A percentile compares a stretch with the other conserved stretches of the same genome.
phyloP scores from a whole-genome alignment of 2,113 vertebrate genomes.

The Uria lomvia region DNA sequence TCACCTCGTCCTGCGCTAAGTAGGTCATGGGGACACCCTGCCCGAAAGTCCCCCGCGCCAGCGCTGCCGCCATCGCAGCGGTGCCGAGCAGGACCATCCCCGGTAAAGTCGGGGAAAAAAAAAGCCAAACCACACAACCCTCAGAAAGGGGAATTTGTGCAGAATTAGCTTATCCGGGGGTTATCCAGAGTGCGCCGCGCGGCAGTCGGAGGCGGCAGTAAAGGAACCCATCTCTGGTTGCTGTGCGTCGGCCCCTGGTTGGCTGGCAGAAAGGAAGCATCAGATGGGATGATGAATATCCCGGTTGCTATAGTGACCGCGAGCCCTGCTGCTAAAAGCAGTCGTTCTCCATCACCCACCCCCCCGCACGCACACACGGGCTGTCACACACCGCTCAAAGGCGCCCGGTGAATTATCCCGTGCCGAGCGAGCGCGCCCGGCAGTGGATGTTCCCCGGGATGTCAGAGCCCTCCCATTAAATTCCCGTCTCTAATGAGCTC shows the following conservation, averaged over 20 bases:
- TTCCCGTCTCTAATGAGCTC: neutral
- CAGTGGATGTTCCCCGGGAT: neutral
- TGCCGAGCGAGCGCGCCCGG: neutral
- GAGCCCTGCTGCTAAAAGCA: conserved; percentile 30
- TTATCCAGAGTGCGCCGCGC: neutral
- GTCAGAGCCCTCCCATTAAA: neutral
- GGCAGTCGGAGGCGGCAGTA: neutral
- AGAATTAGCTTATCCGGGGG: neutral
- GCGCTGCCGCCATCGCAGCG: fast-evolving
- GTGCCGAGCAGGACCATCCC: neutral
- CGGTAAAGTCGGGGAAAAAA: neutral
- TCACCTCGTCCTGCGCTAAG: neutral
- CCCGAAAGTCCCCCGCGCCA: neutral
- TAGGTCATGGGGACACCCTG: conserved; percentile 11
- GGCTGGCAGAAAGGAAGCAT: conserved; percentile 64
- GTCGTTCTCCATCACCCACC: neutral
- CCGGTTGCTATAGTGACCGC: conserved; percentile 81
- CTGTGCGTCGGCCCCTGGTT: neutral
- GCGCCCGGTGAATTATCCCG: neutral
- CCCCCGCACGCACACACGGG: neutral
- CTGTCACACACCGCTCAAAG: neutral
- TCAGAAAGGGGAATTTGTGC: neutral
- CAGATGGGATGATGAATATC: conserved; percentile 78
- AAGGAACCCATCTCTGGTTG: neutral
- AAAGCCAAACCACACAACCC: neutral